Evolutionary conservation across 2,888 invertebrate genomes (phyloP).

Genomic region (Zootermopsis nevadensis): DNA sequence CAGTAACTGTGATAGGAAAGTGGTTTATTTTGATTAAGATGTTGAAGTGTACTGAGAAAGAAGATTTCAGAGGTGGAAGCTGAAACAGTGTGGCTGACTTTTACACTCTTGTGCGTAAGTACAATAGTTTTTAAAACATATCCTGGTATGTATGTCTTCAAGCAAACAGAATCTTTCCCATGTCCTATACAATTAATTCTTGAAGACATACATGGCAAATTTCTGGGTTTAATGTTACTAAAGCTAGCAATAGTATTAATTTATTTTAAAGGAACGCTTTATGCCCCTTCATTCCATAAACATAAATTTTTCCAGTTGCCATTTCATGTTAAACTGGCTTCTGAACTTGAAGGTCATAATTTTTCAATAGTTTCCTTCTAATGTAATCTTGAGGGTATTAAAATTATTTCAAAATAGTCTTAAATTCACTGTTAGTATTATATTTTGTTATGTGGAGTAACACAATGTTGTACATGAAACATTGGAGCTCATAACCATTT

Average conservation of each 20-base stretch:
- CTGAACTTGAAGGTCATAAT: background rate
- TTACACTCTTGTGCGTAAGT: background rate
- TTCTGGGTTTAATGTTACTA: background rate
- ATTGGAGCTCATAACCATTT: too few species aligned
- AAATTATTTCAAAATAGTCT: background rate
- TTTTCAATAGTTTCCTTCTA: background rate
- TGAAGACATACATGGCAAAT: background rate
- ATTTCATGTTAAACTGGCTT: background rate
- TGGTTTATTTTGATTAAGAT: background rate
- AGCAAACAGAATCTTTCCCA: background rate
- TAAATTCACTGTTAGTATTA: background rate
- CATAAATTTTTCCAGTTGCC: too few species aligned
- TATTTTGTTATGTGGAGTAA: background rate
- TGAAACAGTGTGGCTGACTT: too few species aligned
- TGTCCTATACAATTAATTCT: background rate
- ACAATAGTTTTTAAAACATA: background rate
- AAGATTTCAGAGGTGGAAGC: background rate
- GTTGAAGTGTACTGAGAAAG: background rate
- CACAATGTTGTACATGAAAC: background rate
- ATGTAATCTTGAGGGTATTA: background rate
- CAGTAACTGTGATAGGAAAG: slow-evolving; percentile 51
- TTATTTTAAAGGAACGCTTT: background rate
- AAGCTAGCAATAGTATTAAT: background rate
- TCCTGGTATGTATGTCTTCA: background rate
- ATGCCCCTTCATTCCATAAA: background rate